Conservation (phyloP, 2,113 vertebrate genomes). For the Leiothrix lutea region DNA sequence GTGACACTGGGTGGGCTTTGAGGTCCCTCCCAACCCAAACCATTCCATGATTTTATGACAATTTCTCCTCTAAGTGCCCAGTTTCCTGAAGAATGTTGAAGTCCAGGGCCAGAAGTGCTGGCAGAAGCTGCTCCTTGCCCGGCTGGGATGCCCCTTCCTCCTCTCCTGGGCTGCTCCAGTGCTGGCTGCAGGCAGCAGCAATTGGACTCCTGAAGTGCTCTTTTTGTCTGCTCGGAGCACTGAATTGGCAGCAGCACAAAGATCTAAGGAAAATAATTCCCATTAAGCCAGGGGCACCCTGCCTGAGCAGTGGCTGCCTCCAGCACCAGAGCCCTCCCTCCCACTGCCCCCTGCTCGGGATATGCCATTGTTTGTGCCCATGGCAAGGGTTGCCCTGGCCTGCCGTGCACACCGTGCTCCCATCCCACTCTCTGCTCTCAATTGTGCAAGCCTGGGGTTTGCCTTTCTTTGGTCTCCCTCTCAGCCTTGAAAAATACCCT, state of each 20-base stretch:
- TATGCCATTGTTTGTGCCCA: neutral
- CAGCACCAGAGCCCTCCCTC: neutral
- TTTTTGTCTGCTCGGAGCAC: neutral
- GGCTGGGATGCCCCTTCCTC: neutral
- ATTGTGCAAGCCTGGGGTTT: neutral
- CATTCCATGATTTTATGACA: neutral
- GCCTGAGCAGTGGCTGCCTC: neutral
- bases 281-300: neutral
- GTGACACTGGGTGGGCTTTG: neutral
- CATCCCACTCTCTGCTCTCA: neutral
- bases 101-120: neutral
- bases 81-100: neutral
- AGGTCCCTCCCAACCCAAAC: neutral
- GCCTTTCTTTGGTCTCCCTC: neutral
- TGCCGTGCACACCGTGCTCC: neutral
- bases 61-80: neutral
- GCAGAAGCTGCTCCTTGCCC: neutral
- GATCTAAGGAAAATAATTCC: neutral
- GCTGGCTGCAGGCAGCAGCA: neutral
- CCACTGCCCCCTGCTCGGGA: neutral
- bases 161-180: neutral
- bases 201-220: fast-evolving
- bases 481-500: neutral
- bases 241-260: neutral
- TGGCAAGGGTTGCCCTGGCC: neutral